Evolutionary conservation across 2,888 invertebrate genomes (phyloP).

Genomic region (Lamellibrachia satsuma): DNA sequence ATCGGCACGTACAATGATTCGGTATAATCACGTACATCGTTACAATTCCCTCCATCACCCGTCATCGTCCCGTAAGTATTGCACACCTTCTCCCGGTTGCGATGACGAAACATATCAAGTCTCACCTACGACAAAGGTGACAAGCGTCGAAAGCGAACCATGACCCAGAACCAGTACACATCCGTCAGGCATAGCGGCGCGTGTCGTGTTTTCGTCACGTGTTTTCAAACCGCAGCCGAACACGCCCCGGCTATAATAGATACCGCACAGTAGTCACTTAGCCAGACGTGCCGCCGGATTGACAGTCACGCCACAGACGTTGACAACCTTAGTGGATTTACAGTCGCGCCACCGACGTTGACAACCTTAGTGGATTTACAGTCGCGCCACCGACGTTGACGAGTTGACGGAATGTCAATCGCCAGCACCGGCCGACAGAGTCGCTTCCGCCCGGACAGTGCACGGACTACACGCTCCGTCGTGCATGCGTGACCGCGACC

Average conservation of each 20-base stretch:
- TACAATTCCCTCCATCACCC: neutral
- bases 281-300: neutral
- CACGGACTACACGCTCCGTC: neutral
- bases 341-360: too few relatives aligned
- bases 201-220: neutral
- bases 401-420: neutral
- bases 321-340: too few relatives aligned
- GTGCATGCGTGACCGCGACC: neutral
- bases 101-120: neutral
- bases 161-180: neutral
- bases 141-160: neutral
- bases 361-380: too few relatives aligned
- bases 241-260: neutral
- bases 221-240: neutral
- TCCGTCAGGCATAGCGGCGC: neutral
- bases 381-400: neutral
- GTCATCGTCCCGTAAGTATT: neutral
- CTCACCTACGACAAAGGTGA: neutral
- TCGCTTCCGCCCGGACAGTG: neutral
- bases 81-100: neutral
- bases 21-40: neutral
- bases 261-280: neutral
- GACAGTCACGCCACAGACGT: too few relatives aligned
- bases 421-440: neutral
- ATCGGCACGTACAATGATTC: neutral